Conservation (phyloP, 2,797 vertebrate species). For the Dermochelys coriacea region DNA sequence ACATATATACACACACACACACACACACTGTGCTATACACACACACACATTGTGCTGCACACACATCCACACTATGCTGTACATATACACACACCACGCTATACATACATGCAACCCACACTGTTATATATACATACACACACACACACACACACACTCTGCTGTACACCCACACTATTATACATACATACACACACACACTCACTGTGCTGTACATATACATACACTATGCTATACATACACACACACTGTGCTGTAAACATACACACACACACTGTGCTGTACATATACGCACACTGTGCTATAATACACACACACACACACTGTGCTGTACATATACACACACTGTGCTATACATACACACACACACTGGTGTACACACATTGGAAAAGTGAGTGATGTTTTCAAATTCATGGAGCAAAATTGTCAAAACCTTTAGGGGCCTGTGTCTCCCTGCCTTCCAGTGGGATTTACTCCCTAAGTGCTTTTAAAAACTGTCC, state of each 20-base stretch:
- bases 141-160: too few relatives aligned
- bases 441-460: not conserved
- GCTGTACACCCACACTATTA: rapidly evolving
- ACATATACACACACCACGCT: too few relatives aligned
- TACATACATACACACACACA: rapidly evolving
- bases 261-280: not conserved
- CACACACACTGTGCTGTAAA: not conserved
- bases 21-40: too few relatives aligned
- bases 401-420: not conserved
- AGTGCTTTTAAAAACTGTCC: not conserved
- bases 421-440: not conserved
- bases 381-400: not conserved
- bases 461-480: not conserved
- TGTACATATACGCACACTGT: too few relatives aligned
- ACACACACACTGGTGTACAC: rapidly evolving
- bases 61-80: too few relatives aligned
- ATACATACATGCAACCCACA: rapidly evolving
- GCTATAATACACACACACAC: not conserved
- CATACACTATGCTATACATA: rapidly evolving
- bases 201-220: rapidly evolving
- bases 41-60: not conserved
- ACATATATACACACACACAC: not conserved
- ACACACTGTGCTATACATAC: not conserved
- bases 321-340: too few relatives aligned
- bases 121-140: too few relatives aligned